These are phyloP conservation scores for Holcopasites calliopsidis DNA, from an alignment of 1,140 invertebrate species.

Conservation along the genomic window DNA sequence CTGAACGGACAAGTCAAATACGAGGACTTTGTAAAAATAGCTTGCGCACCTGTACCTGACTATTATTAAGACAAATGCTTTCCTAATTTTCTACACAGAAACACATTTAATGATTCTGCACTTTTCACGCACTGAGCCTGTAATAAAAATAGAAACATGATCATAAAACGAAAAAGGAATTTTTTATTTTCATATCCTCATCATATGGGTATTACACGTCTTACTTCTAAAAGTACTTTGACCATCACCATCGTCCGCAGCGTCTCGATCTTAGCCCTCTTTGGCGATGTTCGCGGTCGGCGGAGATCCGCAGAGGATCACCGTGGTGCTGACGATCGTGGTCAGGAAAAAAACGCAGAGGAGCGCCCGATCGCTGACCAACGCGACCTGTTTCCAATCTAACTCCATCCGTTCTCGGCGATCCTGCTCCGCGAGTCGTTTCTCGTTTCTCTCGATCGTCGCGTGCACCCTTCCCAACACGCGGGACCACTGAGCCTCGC, in stretches of 20 bases:
- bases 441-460: slow-evolving; percentile 87
- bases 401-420: slow-evolving; percentile 83
- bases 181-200: slow-evolving; percentile 23
- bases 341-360: slow-evolving; percentile 85
- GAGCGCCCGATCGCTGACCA: slow-evolving; percentile 85
- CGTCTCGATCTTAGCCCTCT: slow-evolving; percentile 41
- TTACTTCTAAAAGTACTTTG: background rate
- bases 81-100: slow-evolving; percentile 18
- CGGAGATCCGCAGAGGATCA: slow-evolving; percentile 83
- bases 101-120: too few relatives aligned
- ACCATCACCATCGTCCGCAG: background rate
- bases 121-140: background rate
- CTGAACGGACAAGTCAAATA: slow-evolving; percentile 91
- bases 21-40: slow-evolving; percentile 95
- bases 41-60: slow-evolving; percentile 95
- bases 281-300: slow-evolving; percentile 49
- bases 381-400: slow-evolving; percentile 89
- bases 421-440: slow-evolving; percentile 84
- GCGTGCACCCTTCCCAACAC: slow-evolving; percentile 85
- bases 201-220: background rate
- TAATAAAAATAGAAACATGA: slow-evolving; percentile 20
- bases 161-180: slow-evolving; percentile 20
- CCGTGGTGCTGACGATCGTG: slow-evolving; percentile 83
- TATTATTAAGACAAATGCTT: slow-evolving; percentile 86
- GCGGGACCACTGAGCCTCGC: slow-evolving; percentile 83